phyloP scores from a whole-genome alignment of 2,113 vertebrate genomes.

The Aptenodytes forsteri region DNA sequence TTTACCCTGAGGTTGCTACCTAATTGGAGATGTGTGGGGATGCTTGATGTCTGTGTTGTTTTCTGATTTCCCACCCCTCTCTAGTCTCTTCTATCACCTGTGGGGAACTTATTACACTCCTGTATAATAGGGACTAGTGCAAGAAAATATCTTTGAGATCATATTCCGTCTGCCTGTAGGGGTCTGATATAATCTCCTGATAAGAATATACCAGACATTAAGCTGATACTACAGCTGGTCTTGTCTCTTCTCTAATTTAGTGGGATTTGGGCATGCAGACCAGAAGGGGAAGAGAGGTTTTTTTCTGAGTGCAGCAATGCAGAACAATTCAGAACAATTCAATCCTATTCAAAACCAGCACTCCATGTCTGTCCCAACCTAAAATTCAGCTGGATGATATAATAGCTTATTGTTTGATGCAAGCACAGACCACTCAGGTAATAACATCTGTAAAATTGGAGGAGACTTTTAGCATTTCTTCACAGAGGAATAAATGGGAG shows the following conservation, averaged over 20 bases:
- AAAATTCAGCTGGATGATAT: neutral
- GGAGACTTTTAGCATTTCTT: neutral
- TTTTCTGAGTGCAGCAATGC: neutral
- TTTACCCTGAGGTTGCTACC: neutral
- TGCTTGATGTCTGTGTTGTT: neutral
- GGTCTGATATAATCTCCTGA: neutral
- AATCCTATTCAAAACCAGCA: neutral
- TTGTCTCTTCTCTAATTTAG: neutral
- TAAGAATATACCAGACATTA: conserved; percentile 17
- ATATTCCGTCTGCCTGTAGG: neutral
- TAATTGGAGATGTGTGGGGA: neutral
- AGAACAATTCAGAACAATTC: neutral
- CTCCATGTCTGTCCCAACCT: neutral
- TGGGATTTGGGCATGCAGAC: neutral
- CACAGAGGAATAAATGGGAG: neutral
- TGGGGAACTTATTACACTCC: neutral
- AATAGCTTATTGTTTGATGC: neutral
- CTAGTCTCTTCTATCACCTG: neutral
- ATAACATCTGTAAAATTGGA: neutral
- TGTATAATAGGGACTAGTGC: neutral
- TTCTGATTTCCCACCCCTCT: neutral
- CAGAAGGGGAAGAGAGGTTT: neutral
- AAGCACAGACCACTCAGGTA: neutral
- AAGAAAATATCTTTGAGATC: conserved; percentile 25
- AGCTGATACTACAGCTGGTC: neutral